A percentile compares a stretch with the other conserved stretches of the same genome.
Evolutionary conservation across 2,888 invertebrate species (phyloP).

Genomic region (Trissoscelio sp.): DNA sequence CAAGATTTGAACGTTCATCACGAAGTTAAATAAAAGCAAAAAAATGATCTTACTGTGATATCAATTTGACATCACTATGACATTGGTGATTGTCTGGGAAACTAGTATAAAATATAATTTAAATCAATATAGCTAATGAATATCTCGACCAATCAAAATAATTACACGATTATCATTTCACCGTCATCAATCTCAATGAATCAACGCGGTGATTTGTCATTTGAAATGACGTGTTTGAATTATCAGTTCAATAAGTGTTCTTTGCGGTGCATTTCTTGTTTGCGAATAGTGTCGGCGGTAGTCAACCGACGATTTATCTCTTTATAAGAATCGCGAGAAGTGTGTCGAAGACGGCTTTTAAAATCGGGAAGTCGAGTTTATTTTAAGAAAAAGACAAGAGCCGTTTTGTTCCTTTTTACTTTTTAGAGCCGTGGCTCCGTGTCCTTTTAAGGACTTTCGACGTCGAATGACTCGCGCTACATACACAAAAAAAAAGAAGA

Average conservation of each 20-base stretch:
- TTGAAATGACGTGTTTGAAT: slow-evolving; percentile 19
- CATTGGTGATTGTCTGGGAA: no score
- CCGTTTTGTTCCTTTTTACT: slow-evolving; percentile 44
- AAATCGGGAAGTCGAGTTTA: slow-evolving; percentile 56
- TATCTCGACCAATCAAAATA: not conserved
- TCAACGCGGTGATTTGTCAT: slow-evolving; percentile 15
- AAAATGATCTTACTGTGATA: no score
- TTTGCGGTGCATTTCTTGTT: slow-evolving; percentile 16
- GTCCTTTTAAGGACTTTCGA: slow-evolving; percentile 65
- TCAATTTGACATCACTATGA: no score
- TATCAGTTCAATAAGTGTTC: slow-evolving; percentile 21
- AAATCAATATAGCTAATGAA: no score
- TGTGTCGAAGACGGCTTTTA: slow-evolving; percentile 34
- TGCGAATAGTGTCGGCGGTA: slow-evolving; percentile 24
- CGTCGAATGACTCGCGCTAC: slow-evolving; percentile 43
- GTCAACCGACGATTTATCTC: slow-evolving; percentile 40
- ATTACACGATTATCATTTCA: no score
- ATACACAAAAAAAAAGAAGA: no score
- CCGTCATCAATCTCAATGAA: not conserved
- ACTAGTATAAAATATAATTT: no score
- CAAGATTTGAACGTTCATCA: no score
- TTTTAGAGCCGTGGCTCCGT: slow-evolving; percentile 28
- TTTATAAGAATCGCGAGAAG: slow-evolving; percentile 46
- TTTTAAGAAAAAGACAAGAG: slow-evolving; percentile 50
- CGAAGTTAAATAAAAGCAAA: no score